Percentiles rank a stretch among this genome's conserved stretches.
phyloP scores from a whole-genome alignment of 1,140 invertebrate genomes.

The Bombus vancouverensis region DNA sequence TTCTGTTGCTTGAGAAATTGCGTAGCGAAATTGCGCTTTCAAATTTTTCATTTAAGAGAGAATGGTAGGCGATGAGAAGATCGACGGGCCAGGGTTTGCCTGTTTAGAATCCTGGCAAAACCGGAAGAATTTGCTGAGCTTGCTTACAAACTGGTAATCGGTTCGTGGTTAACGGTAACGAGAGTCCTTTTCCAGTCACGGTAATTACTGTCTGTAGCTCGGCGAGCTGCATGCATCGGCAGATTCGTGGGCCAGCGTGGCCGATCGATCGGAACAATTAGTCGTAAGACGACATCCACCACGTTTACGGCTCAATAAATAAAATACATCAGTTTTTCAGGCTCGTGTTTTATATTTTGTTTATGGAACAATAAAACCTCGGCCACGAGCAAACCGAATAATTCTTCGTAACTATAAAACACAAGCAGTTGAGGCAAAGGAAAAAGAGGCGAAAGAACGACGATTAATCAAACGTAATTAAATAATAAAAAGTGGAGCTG shows the following conservation, averaged over 20 bases:
- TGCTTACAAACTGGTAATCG: slow-evolving; percentile 44
- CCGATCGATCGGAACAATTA: slow-evolving; percentile 26
- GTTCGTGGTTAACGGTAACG: slow-evolving; percentile 54
- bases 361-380: neutral
- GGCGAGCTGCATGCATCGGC: neutral
- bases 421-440: neutral
- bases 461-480: neutral
- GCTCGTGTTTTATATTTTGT: neutral
- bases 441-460: neutral
- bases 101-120: slow-evolving; percentile 15
- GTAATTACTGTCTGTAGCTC: slow-evolving; percentile 24
- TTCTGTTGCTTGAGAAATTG: too few relatives aligned
- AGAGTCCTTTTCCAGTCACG: slow-evolving; percentile 32
- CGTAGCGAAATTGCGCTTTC: too few relatives aligned
- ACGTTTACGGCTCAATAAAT: neutral
- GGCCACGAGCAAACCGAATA: neutral
- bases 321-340: neutral
- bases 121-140: slow-evolving; percentile 29
- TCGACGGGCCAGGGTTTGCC: slow-evolving; percentile 5
- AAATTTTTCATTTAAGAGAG: too few relatives aligned
- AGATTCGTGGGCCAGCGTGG: neutral
- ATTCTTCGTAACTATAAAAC: neutral
- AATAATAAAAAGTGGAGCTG: neutral
- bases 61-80: neutral
- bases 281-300: neutral